These are phyloP conservation scores for Chrysopilus asiliformis DNA, from an alignment of 2,888 invertebrate species.

Conservation along the genomic window DNA sequence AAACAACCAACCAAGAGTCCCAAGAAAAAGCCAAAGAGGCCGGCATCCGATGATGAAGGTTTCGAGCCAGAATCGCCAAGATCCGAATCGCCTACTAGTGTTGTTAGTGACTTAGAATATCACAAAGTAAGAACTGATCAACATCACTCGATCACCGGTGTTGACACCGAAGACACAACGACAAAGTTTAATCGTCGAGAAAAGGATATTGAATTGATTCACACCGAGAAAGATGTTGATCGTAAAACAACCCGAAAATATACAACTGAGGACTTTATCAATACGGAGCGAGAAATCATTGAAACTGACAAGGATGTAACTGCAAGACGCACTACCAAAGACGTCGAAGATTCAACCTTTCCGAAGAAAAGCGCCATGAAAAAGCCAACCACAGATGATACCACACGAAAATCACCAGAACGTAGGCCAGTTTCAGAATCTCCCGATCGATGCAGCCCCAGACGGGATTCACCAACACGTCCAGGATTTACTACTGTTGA, in stretches of 20 bases:
- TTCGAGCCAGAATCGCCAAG: constrained; percentile 20
- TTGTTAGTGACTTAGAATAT: constrained; percentile 42
- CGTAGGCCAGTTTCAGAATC: no score
- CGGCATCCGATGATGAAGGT: constrained; percentile 18
- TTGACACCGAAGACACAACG: not conserved
- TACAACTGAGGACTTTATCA: constrained; percentile 2
- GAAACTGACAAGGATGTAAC: not conserved
- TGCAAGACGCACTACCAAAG: not conserved
- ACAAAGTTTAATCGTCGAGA: no score
- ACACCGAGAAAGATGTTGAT: not conserved
- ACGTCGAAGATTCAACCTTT: constrained; percentile 4
- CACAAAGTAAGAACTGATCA: constrained; percentile 2
- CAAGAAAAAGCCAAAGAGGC: constrained; percentile 11
- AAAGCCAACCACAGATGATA: not conserved
- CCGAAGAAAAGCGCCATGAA: no score
- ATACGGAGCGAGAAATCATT: constrained; percentile 1
- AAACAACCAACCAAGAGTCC: not conserved
- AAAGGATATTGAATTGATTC: not conserved
- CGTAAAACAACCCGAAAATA: not conserved
- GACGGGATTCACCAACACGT: not conserved
- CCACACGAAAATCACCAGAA: not conserved
- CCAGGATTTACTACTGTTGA: no score
- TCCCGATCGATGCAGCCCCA: not conserved
- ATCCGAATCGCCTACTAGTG: constrained; percentile 40
- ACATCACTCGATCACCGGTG: not conserved